Base-by-base conservation (phyloP, 1,140 invertebrate species). In the Arctopsyche grandis region DNA sequence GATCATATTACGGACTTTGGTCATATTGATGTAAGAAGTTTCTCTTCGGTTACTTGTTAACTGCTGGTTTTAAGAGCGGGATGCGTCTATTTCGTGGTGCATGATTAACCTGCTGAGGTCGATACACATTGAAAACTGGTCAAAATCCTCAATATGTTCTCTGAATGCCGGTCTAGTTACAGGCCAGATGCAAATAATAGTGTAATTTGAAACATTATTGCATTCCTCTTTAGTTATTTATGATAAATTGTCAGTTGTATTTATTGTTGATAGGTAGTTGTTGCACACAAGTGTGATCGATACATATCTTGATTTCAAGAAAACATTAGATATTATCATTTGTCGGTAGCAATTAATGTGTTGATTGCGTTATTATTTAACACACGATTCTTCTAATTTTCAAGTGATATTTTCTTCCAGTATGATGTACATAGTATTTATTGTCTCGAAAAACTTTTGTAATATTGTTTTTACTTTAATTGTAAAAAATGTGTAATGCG, bases 381-480 rank as follows among this genome's bases (percentile, higher is more conserved):
- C 29, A 66, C 12, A 22, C 60, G 19, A 7, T 22, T 16, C 12
- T 66, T 66, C 16, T 21, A 66, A 19, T 21, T 26, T 66, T 5
- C 10, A 66, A 66, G 60, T 66, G 24, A 22, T 60, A 60, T 21
- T 66, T 66, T 66, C 19, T 66, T 38, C 19, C 60, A 66, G 21
- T 22, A 66, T 66, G n/a, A 19, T 76, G 58, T 76, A 76, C 7
- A 76, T 76, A 76, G 58, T 76, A 76, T 76, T 76, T 76, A 76
- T 76, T 76, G 74, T 63, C 74, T 76, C 43, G 56, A 76, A 44
- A 56, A 16, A n/a, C 24, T 71, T 71, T 71, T 71, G 69, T 71
- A 71, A 71, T 43, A 16, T 71, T 71, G 26, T 71, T 71, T 71
- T 71, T 71, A 71, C 38, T 12, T 69, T 71, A 38, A 38, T 38